Evolutionary conservation across 2,888 invertebrate genomes (phyloP).

Genomic region (Rhodophaea formosa): DNA sequence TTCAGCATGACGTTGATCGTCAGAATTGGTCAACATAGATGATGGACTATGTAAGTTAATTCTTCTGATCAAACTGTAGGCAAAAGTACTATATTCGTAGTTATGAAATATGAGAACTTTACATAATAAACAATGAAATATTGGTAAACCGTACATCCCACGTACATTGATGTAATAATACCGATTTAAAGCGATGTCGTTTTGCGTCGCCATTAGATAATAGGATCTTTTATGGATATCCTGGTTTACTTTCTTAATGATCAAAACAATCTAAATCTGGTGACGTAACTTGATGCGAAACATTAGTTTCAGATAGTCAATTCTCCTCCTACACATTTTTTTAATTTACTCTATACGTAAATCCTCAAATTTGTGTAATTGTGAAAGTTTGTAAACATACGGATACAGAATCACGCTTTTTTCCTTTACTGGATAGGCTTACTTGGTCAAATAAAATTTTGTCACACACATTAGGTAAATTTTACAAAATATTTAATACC

Average conservation of each 20-base stretch:
- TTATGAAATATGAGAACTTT: too few relatives aligned
- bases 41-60: too few relatives aligned
- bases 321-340: neutral
- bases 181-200: neutral
- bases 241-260: neutral
- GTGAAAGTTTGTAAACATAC: neutral
- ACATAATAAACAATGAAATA: too few relatives aligned
- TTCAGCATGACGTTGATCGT: too few relatives aligned
- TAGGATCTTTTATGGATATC: constrained; percentile 1
- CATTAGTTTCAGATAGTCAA: neutral
- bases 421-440: too few relatives aligned
- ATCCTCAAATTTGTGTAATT: neutral
- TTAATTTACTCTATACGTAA: neutral
- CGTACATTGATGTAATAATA: neutral
- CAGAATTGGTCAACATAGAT: too few relatives aligned
- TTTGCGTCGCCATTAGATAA: neutral
- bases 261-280: neutral
- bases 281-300: constrained; percentile 1
- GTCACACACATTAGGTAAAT: too few relatives aligned
- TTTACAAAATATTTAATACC: too few relatives aligned
- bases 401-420: too few relatives aligned
- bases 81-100: too few relatives aligned
- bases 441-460: too few relatives aligned
- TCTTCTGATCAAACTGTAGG: too few relatives aligned
- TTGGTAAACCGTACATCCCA: neutral